A percentile compares a stretch with the other conserved stretches of the same genome.
These are phyloP conservation scores for Colius striatus DNA, from an alignment of 2,113 vertebrate species.

Conservation along the genomic window DNA sequence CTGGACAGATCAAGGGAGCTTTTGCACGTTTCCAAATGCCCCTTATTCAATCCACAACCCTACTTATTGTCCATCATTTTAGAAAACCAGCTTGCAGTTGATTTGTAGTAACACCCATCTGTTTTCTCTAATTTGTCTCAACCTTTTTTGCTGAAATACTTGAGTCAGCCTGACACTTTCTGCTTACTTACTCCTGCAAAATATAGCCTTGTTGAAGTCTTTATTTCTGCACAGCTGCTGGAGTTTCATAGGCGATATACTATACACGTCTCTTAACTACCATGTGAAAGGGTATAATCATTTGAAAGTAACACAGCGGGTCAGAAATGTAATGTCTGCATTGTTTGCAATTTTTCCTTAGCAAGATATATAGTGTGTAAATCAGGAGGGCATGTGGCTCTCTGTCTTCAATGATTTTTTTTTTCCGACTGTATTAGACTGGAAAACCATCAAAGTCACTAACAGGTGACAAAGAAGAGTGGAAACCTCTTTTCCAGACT, in stretches of 20 bases:
- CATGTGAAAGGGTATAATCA: neutral
- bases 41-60: neutral
- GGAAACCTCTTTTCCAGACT: neutral
- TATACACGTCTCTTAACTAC: neutral
- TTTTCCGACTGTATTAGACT: too few relatives aligned
- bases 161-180: neutral
- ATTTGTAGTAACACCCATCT: neutral
- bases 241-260: neutral
- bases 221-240: neutral
- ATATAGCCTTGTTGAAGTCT: neutral
- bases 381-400: neutral
- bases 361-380: neutral
- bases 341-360: neutral
- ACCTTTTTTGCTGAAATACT: neutral
- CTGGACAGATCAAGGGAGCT: neutral
- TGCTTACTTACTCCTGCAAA: neutral
- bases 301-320: neutral
- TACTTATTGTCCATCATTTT: neutral
- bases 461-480: neutral
- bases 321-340: neutral
- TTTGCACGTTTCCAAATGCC: neutral
- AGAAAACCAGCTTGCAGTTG: neutral
- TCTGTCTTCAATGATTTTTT: neutral
- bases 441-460: neutral
- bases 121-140: neutral